Percentiles rank a stretch among this genome's conserved stretches.
Evolutionary conservation across 2,113 vertebrate species (phyloP).

Genomic region (Prolemur simus): DNA sequence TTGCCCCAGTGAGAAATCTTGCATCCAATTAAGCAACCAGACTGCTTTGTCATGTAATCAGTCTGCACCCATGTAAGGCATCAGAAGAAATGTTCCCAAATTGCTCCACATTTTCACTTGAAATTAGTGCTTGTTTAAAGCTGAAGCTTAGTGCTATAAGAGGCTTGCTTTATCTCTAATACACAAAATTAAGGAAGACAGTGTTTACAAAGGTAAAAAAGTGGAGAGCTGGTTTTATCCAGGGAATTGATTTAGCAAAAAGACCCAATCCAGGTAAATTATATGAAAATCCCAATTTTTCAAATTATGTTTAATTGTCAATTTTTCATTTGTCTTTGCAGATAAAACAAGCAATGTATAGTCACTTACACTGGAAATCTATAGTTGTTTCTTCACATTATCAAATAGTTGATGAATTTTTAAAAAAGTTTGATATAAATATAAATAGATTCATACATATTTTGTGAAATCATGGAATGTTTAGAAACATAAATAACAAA

Average conservation of each 20-base stretch:
- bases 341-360: neutral
- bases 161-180: slow-evolving; percentile 18
- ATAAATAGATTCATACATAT: neutral
- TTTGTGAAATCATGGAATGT: neutral
- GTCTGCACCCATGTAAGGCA: neutral
- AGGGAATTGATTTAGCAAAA: slow-evolving; percentile 28
- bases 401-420: neutral
- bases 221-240: neutral
- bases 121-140: slow-evolving; percentile 65
- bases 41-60: slow-evolving; percentile 37
- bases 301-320: slow-evolving; percentile 12
- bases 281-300: slow-evolving; percentile 40
- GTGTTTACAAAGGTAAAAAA: slow-evolving; percentile 63
- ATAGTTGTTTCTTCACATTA: neutral
- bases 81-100: slow-evolving; percentile 39
- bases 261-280: slow-evolving; percentile 37
- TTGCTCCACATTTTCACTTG: slow-evolving; percentile 13
- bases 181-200: slow-evolving; percentile 21
- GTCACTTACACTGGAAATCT: neutral
- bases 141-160: neutral
- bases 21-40: slow-evolving; percentile 39
- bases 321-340: slow-evolving; percentile 8
- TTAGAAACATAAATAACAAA: slow-evolving; percentile 12
- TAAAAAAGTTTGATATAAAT: neutral
- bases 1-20: neutral